Evolutionary conservation across 2,888 invertebrate species (phyloP).

Genomic region (Lasius platythorax): DNA sequence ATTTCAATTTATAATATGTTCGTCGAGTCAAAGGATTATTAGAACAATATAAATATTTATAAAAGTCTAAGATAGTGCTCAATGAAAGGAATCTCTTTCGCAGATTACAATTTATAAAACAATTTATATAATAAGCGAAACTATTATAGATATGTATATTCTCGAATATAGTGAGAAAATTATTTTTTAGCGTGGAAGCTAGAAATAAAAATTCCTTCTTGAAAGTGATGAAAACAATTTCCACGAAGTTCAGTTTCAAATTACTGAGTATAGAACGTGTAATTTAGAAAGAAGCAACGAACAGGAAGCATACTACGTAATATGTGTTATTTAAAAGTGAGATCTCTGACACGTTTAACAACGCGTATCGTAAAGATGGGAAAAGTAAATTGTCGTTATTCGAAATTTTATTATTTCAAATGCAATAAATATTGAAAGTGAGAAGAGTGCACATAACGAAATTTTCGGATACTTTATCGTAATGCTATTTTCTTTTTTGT

Average conservation of each 20-base stretch:
- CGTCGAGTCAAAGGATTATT: background rate
- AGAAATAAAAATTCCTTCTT: slow-evolving; percentile 8
- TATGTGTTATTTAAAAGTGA: slow-evolving; percentile 17
- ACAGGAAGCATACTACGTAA: background rate
- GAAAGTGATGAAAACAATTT: slow-evolving; percentile 20
- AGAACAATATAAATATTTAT: background rate
- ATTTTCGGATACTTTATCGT: background rate
- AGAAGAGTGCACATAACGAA: background rate
- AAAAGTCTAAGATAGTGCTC: background rate
- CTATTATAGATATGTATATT: slow-evolving; percentile 1
- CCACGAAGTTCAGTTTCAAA: slow-evolving; percentile 5
- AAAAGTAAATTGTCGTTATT: background rate
- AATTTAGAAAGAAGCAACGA: slow-evolving; percentile 24
- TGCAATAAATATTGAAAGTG: background rate
- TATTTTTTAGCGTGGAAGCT: background rate
- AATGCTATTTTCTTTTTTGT: background rate
- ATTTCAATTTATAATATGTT: background rate
- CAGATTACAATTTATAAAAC: background rate
- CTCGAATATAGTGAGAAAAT: background rate
- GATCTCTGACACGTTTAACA: slow-evolving; percentile 12
- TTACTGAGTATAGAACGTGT: background rate
- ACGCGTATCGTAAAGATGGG: background rate
- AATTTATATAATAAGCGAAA: slow-evolving; percentile 40
- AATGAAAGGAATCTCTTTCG: background rate
- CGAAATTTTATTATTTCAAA: background rate